Evolutionary conservation across 1,140 invertebrate genomes (phyloP).

Genomic region (Drosophila setifemur): DNA sequence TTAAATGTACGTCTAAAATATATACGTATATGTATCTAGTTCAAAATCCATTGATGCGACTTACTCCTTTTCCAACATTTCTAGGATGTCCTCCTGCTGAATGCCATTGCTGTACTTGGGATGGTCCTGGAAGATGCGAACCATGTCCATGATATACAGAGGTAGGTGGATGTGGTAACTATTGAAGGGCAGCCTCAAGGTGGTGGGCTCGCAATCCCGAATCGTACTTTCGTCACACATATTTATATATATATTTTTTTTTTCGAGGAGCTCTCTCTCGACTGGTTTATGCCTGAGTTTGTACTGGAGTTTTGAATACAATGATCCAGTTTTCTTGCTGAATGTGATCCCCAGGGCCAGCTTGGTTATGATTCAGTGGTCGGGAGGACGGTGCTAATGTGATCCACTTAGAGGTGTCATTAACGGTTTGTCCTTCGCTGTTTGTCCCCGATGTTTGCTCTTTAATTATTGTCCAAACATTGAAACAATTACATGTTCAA

Average conservation of each 20-base stretch:
- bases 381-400: constrained; percentile 53
- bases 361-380: constrained; percentile 15
- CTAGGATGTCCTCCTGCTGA: constrained; percentile 62
- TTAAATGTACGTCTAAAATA: no score
- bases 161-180: constrained; percentile 71
- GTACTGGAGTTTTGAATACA: not conserved
- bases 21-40: no score
- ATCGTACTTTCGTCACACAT: constrained; percentile 61
- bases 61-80: constrained; percentile 75
- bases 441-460: constrained; percentile 62
- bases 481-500: constrained; percentile 72
- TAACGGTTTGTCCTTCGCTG: constrained; percentile 62
- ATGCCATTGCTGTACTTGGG: constrained; percentile 69
- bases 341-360: constrained; percentile 14
- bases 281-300: no score
- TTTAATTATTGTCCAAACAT: constrained; percentile 63
- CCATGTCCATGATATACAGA: constrained; percentile 72
- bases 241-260: not conserved
- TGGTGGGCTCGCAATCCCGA: constrained; percentile 63
- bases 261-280: not conserved
- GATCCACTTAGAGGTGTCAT: constrained; percentile 80
- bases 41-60: no score
- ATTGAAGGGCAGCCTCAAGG: constrained; percentile 59
- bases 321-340: not conserved
- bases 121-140: constrained; percentile 77